Conservation (phyloP, 2,888 invertebrate genomes). For the Thecophora atra region DNA sequence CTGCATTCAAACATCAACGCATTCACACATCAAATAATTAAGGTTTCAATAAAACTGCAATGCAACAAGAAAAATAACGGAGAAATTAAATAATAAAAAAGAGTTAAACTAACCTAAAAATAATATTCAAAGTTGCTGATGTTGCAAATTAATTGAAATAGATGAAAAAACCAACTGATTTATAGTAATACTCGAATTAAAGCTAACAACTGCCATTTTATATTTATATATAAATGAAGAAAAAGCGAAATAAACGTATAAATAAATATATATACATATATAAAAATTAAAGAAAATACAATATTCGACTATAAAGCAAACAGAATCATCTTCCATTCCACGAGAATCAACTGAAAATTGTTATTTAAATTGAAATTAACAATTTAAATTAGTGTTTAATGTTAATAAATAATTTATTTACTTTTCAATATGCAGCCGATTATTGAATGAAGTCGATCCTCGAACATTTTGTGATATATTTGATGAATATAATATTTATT, state of each 20-base stretch:
- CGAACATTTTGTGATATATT: no score
- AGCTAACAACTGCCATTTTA: slow-evolving; percentile 48
- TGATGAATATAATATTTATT: no score
- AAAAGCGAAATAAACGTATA: background rate
- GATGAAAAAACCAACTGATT: slow-evolving; percentile 36
- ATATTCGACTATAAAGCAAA: no score
- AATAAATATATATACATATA: slow-evolving; percentile 13
- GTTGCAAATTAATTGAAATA: slow-evolving; percentile 25
- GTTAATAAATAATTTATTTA: no score
- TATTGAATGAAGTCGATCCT: background rate
- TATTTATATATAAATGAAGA: slow-evolving; percentile 39
- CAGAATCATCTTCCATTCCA: no score
- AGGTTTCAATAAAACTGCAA: slow-evolving; percentile 31
- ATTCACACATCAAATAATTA: slow-evolving; percentile 26
- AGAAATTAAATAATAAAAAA: background rate
- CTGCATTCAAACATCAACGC: background rate
- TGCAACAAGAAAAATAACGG: background rate
- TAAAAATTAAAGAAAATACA: slow-evolving; percentile 24
- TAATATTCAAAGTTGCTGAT: slow-evolving; percentile 39
- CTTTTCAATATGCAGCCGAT: background rate
- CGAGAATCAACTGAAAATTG: no score
- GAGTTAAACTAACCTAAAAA: background rate
- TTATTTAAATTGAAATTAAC: no score
- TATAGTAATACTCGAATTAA: no score
- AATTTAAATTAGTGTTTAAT: no score